Base-by-base conservation (phyloP, 2,113 vertebrate genomes). In the Hucho hucho region DNA sequence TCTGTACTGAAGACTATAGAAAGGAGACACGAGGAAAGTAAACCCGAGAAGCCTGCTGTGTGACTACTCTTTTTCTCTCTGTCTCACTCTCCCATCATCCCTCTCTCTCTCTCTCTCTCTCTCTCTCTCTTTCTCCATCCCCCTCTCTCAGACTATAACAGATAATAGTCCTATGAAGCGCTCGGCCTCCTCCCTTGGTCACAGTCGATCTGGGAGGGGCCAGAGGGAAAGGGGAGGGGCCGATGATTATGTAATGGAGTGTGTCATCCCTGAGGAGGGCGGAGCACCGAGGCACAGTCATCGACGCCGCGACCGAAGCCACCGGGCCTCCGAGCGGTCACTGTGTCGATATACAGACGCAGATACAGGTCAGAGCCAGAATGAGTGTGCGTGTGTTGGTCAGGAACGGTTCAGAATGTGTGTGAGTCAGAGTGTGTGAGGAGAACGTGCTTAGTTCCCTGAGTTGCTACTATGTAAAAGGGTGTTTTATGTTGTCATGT, bases 111-210 rank as follows among this genome's bases (percentile, higher is more conserved):
- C 47, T 77, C 71, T 79, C 69, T 73, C 56, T 83, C 66, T 75
- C 53, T 76, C 61, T 25, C 59, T 68, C n/a, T 69, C 78, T 75
- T 64, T 74, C 77, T 91, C 32, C 69, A 43, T 73, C 68, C 82
- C 58, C 68, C 77, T 58, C 81, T 80, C 79, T 64, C 82, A 98
- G 97, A 96, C 95, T 77, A 97, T 97, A 90, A 92, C 91, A 0
- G 97, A 98, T 86, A 92, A 91, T 87, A 97, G 96, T 83, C 95
- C 96, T 66, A 98, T 98, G 94, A 98, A 96, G 81, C 95, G 97
- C 65, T 97, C 96, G 0, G 96, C 93, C 70, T 98, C 97, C 0
- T 95, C 95, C 75, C 89, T 98, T 84, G 96, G 97, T 74, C 95
- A 96, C 80, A 91, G 92, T 56, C 92, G 93, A 64, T 89, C 88